These are phyloP conservation scores for Cisticola juncidis DNA, from an alignment of 2,113 vertebrate genomes.

Conservation along the genomic window DNA sequence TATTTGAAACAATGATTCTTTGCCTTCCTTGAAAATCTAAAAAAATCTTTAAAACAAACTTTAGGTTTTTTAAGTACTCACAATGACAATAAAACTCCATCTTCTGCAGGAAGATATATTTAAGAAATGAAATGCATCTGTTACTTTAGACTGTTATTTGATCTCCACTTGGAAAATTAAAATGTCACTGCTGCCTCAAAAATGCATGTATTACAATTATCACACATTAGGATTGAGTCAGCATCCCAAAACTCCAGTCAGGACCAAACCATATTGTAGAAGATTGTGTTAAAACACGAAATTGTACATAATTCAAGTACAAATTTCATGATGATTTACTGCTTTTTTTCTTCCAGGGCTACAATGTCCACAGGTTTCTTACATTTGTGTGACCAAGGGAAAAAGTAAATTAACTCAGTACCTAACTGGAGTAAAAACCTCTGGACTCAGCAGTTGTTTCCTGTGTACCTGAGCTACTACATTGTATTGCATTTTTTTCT, in stretches of 20 bases:
- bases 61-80: not conserved
- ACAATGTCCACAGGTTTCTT: not conserved
- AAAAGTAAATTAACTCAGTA: not conserved
- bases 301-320: not conserved
- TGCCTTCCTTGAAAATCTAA: not conserved
- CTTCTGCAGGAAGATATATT: not conserved
- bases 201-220: not conserved
- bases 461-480: not conserved
- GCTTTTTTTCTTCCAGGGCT: not conserved
- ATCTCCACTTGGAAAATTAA: not conserved
- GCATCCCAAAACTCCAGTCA: not conserved
- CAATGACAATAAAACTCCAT: not conserved
- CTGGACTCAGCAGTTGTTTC: not conserved
- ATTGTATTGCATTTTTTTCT: not conserved
- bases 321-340: not conserved
- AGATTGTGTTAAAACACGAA: not conserved
- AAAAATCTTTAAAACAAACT: not conserved
- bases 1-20: not conserved
- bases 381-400: not conserved
- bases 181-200: not conserved
- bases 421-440: not conserved
- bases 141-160: not conserved
- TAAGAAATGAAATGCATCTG: not conserved
- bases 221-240: not conserved
- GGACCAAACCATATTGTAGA: not conserved